Percentiles rank a stretch among this genome's conserved stretches.
These are phyloP conservation scores for Ammospiza caudacuta DNA, from an alignment of 2,113 vertebrate species.

Conservation along the genomic window DNA sequence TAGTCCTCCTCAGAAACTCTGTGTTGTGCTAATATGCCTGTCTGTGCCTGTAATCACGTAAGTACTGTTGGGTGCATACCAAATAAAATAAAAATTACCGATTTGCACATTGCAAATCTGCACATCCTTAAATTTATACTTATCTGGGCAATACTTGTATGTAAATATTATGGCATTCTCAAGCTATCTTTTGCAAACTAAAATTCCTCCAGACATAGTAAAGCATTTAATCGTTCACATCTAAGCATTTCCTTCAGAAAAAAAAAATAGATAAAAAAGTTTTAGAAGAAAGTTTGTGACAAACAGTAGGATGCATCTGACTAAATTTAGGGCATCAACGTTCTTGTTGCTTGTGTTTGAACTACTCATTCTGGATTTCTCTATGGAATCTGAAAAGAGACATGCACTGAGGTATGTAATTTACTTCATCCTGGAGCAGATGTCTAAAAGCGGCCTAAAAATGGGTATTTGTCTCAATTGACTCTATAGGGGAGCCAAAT, in stretches of 20 bases:
- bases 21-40: neutral
- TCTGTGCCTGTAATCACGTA: neutral
- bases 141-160: neutral
- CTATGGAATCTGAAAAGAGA: neutral
- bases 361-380: neutral
- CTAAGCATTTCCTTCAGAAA: neutral
- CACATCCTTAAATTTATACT: neutral
- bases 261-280: neutral
- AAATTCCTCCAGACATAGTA: neutral
- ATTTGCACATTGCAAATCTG: neutral
- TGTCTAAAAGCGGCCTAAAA: neutral
- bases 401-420: neutral
- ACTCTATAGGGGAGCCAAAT: neutral
- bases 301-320: neutral
- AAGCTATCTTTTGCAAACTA: neutral
- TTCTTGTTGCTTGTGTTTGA: neutral
- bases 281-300: neutral
- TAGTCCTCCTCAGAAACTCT: neutral
- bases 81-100: neutral
- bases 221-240: neutral
- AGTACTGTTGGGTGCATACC: neutral
- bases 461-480: neutral
- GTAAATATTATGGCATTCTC: neutral
- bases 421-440: neutral
- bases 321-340: neutral